phyloP scores from a whole-genome alignment of 2,888 invertebrate species.

The Thymelicus acteon region DNA sequence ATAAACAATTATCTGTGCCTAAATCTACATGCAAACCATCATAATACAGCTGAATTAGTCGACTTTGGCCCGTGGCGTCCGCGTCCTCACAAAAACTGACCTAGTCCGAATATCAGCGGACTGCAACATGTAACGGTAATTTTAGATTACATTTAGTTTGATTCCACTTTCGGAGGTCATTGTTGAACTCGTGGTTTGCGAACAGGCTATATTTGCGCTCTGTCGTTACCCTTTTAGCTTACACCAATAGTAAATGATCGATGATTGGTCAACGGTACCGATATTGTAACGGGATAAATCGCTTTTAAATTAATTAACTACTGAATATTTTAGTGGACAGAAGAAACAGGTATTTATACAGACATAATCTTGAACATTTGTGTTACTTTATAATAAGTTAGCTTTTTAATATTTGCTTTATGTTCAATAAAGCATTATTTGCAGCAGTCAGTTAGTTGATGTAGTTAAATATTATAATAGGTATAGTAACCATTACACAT shows the following conservation, averaged over 20 bases:
- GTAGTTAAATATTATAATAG: no score
- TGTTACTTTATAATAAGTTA: background rate
- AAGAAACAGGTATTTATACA: background rate
- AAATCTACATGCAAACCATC: constrained; percentile 7
- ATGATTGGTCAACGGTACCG: constrained; percentile 22
- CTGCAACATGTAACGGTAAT: constrained; percentile 78
- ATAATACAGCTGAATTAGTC: constrained; percentile 34
- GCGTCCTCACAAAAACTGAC: constrained; percentile 74
- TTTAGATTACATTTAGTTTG: constrained; percentile 73
- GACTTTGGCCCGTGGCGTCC: constrained; percentile 33
- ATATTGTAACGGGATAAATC: constrained; percentile 3
- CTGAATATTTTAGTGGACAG: background rate
- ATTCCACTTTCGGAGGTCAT: constrained; percentile 66
- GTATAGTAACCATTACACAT: no score
- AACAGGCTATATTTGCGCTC: constrained; percentile 44
- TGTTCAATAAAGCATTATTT: no score
- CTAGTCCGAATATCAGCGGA: constrained; percentile 77
- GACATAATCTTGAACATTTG: background rate
- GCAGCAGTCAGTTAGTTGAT: no score
- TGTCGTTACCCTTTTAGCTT: constrained; percentile 4
- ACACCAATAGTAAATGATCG: constrained; percentile 7
- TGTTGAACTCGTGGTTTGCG: constrained; percentile 62
- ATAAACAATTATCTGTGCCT: background rate
- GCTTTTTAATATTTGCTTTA: no score
- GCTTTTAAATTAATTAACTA: constrained; percentile 2